Conservation (phyloP, 2,113 vertebrate genomes). For the Notarius lentiginosus region DNA sequence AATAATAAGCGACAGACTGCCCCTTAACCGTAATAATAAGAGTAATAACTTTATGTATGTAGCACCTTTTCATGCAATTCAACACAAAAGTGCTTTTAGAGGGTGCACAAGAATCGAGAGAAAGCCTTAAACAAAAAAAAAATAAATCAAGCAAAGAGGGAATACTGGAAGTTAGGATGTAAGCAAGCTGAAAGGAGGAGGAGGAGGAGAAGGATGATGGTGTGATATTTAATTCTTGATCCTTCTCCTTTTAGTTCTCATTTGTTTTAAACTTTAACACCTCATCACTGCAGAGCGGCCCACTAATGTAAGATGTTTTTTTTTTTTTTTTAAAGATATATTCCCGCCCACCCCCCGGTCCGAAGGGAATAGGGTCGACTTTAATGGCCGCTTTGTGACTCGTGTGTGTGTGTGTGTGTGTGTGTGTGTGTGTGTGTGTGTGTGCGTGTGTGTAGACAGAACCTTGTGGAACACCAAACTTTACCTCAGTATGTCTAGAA, state of each 20-base stretch:
- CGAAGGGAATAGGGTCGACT: conserved; percentile 31
- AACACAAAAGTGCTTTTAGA: not conserved
- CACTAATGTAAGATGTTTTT: not conserved
- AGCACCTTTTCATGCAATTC: not conserved
- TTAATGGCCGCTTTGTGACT: conserved; percentile 44
- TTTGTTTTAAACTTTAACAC: not conserved
- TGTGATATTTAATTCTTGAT: not conserved
- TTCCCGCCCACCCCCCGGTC: conserved; percentile 1
- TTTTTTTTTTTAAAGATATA: too few species aligned
- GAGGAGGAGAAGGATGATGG: not conserved
- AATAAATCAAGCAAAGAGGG: not conserved
- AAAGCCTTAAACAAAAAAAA: not conserved
- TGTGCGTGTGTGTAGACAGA: too few species aligned
- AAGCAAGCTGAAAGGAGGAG: not conserved
- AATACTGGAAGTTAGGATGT: not conserved
- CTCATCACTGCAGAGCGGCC: conserved; percentile 35
- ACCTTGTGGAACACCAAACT: too few species aligned
- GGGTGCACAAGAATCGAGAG: not conserved
- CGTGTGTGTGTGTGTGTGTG: not conserved
- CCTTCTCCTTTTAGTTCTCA: not conserved
- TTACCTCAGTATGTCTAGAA: too few species aligned
- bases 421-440: not conserved
- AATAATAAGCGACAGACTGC: conserved; percentile 61
- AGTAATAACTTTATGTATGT: conserved; percentile 37
- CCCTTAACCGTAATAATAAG: conserved; percentile 48